Percentiles rank a stretch among this genome's conserved stretches.
phyloP scores from a whole-genome alignment of 2,888 invertebrate genomes.

The Metacarcinus magister region DNA sequence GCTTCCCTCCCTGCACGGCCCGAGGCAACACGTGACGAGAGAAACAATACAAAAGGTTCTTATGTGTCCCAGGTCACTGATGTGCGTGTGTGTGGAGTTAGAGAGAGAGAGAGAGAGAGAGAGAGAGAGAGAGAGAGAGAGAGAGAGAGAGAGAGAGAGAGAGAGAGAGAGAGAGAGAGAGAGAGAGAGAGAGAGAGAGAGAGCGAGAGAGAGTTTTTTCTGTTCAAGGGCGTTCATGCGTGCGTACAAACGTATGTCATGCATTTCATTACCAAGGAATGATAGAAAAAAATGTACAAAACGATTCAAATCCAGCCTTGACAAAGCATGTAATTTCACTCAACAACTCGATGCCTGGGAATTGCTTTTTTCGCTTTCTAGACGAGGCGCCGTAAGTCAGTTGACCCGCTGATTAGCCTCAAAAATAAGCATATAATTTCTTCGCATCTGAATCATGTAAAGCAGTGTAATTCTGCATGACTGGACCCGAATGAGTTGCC shows the following conservation, averaged over 20 bases:
- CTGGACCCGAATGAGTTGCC: background rate
- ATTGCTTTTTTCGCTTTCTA: background rate
- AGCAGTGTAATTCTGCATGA: background rate
- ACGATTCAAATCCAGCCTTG: background rate
- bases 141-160: slow-evolving; percentile 56
- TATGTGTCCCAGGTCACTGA: background rate
- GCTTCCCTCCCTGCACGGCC: background rate
- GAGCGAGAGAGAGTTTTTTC: too few relatives aligned
- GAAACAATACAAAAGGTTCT: background rate
- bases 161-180: background rate
- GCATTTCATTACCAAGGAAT: background rate
- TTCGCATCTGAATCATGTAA: background rate
- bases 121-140: slow-evolving; percentile 43
- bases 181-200: background rate
- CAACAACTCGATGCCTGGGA: background rate
- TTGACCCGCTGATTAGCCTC: background rate
- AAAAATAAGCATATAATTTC: background rate
- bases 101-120: slow-evolving; percentile 43
- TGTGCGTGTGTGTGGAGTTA: background rate
- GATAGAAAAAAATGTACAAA: background rate
- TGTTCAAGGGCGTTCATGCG: background rate
- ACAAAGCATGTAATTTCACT: background rate
- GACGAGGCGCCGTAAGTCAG: background rate
- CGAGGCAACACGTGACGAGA: background rate
- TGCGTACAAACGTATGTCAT: background rate